Base-by-base conservation (phyloP, 2,888 invertebrate genomes). In the Odontocolon sp. region DNA sequence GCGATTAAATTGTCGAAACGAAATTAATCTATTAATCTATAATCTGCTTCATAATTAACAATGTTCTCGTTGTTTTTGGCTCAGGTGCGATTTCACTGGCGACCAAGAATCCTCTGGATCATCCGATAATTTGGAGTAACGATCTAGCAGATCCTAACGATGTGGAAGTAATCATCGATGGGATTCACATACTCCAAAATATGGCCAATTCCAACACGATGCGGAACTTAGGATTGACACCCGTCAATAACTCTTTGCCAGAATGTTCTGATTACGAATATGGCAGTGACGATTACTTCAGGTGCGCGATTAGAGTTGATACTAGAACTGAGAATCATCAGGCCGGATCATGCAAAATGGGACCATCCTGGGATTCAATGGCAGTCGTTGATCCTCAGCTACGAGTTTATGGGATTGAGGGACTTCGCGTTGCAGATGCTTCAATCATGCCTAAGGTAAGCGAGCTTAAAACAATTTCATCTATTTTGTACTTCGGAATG, bases 321-420 rank as follows among this genome's bases (percentile, higher is more conserved):
- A 96, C 96, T 0, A 94, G 95, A 0, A 94, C 96, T 0, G 96
- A 96, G 89, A 96, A 96, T 88, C 96, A 96, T 87, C 96, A 96
- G 88, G 94, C 93, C 0, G 96, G 96, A 6, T 94, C 95, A 0
- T 95, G 95, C 86, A 96, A 95, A 91, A 96, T 96, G 95, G 96
- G 96, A 0, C 94, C 95, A 0, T 82, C 86, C 0, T 89, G 92
- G 0, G 96, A 96, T 87, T 93, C 93, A 0, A 91, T 94, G 91
- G 94, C 96, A 0, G 96, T 96, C 0, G 95, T 96, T 0, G 94
- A 95, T 88, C 92, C 93, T 78, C 92, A 93, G 86, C 91, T 96
- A 1, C 91, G 89, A 79, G 94, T 95, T 0, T 91, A 93, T 80
- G 94, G 94, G 0, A 90, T 95, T 11, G 86, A 92, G 76, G 93